Evolutionary conservation across 1,140 invertebrate genomes (phyloP).

Genomic region (Drosophila nigromelanica): DNA sequence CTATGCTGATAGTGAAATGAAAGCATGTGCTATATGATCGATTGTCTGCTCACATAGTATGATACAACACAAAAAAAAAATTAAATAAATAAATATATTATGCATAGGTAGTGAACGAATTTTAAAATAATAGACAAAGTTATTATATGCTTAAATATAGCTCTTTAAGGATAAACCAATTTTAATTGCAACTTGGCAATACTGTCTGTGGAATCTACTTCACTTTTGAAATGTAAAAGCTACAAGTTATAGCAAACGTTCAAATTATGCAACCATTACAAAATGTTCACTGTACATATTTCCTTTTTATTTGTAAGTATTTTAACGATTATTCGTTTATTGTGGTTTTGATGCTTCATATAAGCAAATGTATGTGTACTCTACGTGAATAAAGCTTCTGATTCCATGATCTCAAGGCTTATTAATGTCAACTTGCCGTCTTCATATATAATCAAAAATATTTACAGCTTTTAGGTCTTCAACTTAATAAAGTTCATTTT

Average conservation of each 20-base stretch:
- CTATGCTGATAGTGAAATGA: background rate
- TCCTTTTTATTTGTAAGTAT: background rate
- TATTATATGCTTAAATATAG: too few species aligned
- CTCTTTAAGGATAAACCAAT: background rate
- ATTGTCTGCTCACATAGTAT: background rate
- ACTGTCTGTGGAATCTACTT: background rate
- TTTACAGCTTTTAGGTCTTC: background rate
- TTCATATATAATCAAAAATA: background rate
- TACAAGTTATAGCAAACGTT: background rate
- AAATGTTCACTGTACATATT: too few species aligned
- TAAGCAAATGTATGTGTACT: background rate
- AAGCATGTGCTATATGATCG: too few species aligned
- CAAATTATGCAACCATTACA: too few species aligned
- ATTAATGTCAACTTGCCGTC: too few species aligned
- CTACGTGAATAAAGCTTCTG: too few species aligned
- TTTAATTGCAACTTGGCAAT: background rate
- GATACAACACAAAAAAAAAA: background rate
- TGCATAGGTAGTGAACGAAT: background rate
- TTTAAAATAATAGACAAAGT: background rate
- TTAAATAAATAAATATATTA: background rate
- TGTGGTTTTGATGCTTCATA: background rate
- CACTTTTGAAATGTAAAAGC: background rate
- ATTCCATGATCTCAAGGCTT: too few species aligned
- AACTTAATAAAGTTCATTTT: background rate
- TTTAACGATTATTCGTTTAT: background rate